Conservation (phyloP, 2,888 invertebrate genomes). For the Scaptodrosophila latifasciaeformis region DNA sequence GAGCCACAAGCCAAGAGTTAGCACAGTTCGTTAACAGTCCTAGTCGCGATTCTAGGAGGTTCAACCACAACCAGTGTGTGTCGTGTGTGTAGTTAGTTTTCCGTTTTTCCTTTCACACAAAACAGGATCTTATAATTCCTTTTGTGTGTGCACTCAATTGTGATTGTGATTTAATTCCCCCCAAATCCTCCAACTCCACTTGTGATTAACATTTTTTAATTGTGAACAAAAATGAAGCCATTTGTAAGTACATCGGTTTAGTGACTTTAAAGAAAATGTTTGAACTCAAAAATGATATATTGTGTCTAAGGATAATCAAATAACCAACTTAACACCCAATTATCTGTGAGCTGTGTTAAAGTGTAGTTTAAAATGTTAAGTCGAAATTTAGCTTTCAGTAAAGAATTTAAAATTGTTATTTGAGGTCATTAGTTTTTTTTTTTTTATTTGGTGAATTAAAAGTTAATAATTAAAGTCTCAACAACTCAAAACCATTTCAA, state of each 20-base stretch:
- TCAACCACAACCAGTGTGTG: slow-evolving; percentile 67
- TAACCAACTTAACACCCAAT: neutral
- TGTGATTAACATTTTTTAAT: slow-evolving; percentile 51
- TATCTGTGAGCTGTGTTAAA: neutral
- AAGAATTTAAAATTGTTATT: no score
- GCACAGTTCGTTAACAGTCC: slow-evolving; percentile 76
- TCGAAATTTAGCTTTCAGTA: no score
- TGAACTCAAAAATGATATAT: slow-evolving; percentile 8
- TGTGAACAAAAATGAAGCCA: slow-evolving; percentile 68
- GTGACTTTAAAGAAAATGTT: slow-evolving; percentile 6
- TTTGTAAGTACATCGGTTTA: slow-evolving; percentile 71
- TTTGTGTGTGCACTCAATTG: slow-evolving; percentile 16
- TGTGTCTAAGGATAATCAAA: neutral
- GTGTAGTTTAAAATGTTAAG: no score
- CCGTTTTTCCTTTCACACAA: slow-evolving; percentile 17
- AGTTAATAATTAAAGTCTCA: no score
- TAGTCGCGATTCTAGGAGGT: slow-evolving; percentile 76
- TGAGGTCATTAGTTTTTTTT: no score
- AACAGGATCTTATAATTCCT: slow-evolving; percentile 22
- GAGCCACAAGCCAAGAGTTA: slow-evolving; percentile 70
- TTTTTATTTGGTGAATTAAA: no score
- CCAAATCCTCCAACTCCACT: slow-evolving; percentile 42
- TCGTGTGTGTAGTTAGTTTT: slow-evolving; percentile 57
- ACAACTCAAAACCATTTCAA: no score
- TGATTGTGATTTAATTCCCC: slow-evolving; percentile 11